Evolutionary conservation across 2,113 vertebrate species (phyloP).

Genomic region (Cheilinus undulatus): DNA sequence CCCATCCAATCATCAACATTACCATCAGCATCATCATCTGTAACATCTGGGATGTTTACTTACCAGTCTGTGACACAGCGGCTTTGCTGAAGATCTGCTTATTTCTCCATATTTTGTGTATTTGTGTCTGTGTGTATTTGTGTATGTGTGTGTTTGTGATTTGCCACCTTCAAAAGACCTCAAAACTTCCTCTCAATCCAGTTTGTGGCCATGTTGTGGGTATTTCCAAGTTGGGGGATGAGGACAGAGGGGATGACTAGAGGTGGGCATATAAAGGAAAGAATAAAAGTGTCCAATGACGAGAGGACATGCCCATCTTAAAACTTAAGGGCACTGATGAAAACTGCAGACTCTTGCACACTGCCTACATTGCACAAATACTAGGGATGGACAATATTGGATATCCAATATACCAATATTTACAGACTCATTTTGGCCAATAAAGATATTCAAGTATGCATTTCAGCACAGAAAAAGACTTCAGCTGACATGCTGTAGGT

Average conservation of each 20-base stretch:
- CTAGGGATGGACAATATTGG: too few relatives aligned
- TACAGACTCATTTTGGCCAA: too few relatives aligned
- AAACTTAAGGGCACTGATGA: too few relatives aligned
- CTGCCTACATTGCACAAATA: too few relatives aligned
- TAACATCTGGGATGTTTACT: slow-evolving; percentile 56
- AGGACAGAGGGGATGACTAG: background rate
- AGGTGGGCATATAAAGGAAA: background rate
- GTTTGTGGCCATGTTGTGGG: background rate
- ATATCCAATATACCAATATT: too few relatives aligned
- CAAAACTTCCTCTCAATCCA: slow-evolving; percentile 10
- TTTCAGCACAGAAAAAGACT: too few relatives aligned
- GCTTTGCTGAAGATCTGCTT: slow-evolving; percentile 39
- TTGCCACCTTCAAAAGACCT: background rate
- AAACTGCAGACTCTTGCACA: too few relatives aligned
- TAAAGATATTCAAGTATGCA: too few relatives aligned
- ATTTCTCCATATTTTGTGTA: background rate
- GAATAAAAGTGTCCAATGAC: background rate
- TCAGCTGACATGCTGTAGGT: too few relatives aligned
- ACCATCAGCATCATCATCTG: slow-evolving; percentile 45
- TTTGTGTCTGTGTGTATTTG: background rate
- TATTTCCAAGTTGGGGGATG: background rate
- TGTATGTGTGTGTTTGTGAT: slow-evolving; percentile 2
- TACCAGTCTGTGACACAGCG: slow-evolving; percentile 27
- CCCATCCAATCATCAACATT: slow-evolving; percentile 30
- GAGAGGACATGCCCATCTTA: too few relatives aligned